These are phyloP conservation scores for Sicus ferrugineus DNA, from an alignment of 2,888 invertebrate genomes.

Conservation along the genomic window DNA sequence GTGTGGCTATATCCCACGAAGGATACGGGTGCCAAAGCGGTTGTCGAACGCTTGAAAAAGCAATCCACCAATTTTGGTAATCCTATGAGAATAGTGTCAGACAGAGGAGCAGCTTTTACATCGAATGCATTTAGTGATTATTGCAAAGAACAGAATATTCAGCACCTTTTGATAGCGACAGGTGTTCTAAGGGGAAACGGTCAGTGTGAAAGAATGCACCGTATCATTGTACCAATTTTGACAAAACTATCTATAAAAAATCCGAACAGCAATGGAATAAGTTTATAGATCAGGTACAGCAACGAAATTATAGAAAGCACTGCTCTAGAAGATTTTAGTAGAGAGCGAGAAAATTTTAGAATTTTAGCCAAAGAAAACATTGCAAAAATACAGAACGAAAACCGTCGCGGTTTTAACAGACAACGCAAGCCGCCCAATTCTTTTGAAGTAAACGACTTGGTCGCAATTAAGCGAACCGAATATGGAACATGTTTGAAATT, in stretches of 20 bases:
- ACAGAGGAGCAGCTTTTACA: constrained; percentile 59
- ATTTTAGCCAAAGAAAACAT: constrained; percentile 33
- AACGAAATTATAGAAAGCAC: constrained; percentile 31
- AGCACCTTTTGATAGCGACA: constrained; percentile 39
- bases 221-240: constrained; percentile 50
- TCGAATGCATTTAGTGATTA: constrained; percentile 52
- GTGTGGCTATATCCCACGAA: constrained; percentile 55
- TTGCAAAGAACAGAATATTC: constrained; percentile 48
- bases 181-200: constrained; percentile 49
- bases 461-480: constrained; percentile 40
- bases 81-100: constrained; percentile 52
- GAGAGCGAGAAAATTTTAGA: constrained; percentile 22
- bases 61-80: constrained; percentile 40
- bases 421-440: constrained; percentile 1
- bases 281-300: constrained; percentile 40
- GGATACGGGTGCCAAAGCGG: constrained; percentile 47
- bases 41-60: constrained; percentile 46
- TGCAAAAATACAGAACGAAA: constrained; percentile 35
- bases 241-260: constrained; percentile 54
- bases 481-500: constrained; percentile 38
- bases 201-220: constrained; percentile 54
- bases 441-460: constrained; percentile 37
- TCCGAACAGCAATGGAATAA: constrained; percentile 52
- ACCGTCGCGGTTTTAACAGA: constrained; percentile 27
- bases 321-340: neutral